Percentiles rank a stretch among this genome's conserved stretches.
Evolutionary conservation across 2,797 vertebrate species (phyloP).

Genomic region (Urosaurus nigricauda): DNA sequence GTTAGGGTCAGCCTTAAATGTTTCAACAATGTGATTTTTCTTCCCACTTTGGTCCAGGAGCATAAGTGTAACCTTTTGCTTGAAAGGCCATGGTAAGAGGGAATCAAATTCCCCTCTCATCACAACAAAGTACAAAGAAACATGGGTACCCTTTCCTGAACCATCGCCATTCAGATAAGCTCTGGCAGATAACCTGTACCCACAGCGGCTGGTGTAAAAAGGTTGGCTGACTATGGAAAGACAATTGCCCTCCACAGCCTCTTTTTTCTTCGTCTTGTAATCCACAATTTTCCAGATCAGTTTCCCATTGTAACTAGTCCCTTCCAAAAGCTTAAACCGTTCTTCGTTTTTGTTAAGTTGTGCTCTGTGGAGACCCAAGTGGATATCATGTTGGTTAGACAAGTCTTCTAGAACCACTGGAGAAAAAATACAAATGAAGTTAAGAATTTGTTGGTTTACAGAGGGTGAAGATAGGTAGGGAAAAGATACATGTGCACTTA

Average conservation of each 20-base stretch:
- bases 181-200: slow-evolving; percentile 87
- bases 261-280: slow-evolving; percentile 83
- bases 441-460: neutral
- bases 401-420: slow-evolving; percentile 85
- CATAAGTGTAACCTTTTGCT: slow-evolving; percentile 87
- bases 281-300: slow-evolving; percentile 93
- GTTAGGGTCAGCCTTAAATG: slow-evolving; percentile 86
- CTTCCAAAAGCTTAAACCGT: slow-evolving; percentile 87
- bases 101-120: slow-evolving; percentile 93
- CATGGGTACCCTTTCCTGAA: slow-evolving; percentile 85
- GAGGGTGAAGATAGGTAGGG: too few species aligned
- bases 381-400: slow-evolving; percentile 83
- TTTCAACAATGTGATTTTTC: slow-evolving; percentile 83
- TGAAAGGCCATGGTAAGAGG: slow-evolving; percentile 90
- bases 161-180: slow-evolving; percentile 90
- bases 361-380: slow-evolving; percentile 85
- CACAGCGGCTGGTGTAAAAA: slow-evolving; percentile 90
- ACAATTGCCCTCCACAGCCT: slow-evolving; percentile 79
- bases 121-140: slow-evolving; percentile 91
- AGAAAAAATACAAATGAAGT: neutral
- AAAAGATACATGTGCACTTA: neutral
- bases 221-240: slow-evolving; percentile 86
- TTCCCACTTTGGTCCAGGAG: slow-evolving; percentile 90
- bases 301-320: slow-evolving; percentile 87
- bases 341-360: slow-evolving; percentile 88